Base-by-base conservation (phyloP, 2,113 vertebrate species). In the Clarias batrachus region DNA sequence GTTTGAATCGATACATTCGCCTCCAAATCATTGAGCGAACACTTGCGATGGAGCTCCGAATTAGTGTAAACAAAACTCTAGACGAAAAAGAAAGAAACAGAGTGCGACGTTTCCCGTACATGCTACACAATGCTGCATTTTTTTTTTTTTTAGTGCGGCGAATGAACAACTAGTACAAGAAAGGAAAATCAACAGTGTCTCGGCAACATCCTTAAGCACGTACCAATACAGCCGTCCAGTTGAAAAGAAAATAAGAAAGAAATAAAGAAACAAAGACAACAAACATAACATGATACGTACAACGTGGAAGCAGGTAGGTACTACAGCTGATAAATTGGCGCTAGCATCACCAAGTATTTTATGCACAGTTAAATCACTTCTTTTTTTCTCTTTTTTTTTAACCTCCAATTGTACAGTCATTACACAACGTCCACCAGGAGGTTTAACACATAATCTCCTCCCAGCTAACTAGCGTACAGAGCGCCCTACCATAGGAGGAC, bases 401-500 rank as follows among this genome's bases (percentile, higher is more conserved):
- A 87, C 77, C 90, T 91, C 70, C 70, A 86, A 62, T 78, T 85
- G 59, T 87, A 87, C 86, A 63, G 27, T 82, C 21, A 85, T 90
- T 87, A 92, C 84, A 90, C 90, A 84, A 89, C 84, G 81, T 90
- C 86, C 63, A 89, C 87, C 76, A 74, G 88, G 89, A 91, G 92
- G 91, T 86, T 82, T 54, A 56, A 81, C 85, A 95, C 94, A 92
- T 88, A 76, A 83, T 66, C 59, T 60, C 77, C 80, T 81, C 87
- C 83, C 62, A 83, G 48, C 88, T 82, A 84, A 94, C 94, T 94
- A 96, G 96, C 95, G 95, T 94, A 96, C 95, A 95, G 94, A 96
- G 96, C 94, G 94, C 98, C 97, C 97, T 97, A 95, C 97, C 97
- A 99, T 98, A 99, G 98, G 98, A 99, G 98, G 97, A 98, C 97